Conservation (phyloP, 2,888 invertebrate species). For the Brachyptera risi region DNA sequence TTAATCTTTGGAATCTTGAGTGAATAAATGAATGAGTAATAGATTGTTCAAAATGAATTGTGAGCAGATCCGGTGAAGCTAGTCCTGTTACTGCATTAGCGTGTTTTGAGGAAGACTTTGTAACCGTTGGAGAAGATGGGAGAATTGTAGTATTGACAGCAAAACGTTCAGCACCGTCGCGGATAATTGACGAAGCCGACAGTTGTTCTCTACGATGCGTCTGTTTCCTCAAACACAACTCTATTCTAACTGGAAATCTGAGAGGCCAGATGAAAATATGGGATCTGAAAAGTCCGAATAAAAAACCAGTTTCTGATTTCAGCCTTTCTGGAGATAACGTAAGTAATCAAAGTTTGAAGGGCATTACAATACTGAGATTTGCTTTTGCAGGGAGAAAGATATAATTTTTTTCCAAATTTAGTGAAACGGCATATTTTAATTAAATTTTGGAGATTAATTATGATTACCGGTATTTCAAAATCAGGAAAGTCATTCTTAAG, state of each 20-base stretch:
- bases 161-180: slow-evolving; percentile 48
- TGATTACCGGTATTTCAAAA: too few species aligned
- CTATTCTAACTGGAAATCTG: slow-evolving; percentile 81
- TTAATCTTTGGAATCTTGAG: too few species aligned
- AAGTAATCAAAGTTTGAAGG: too few species aligned
- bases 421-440: too few species aligned
- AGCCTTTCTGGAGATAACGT: slow-evolving; percentile 60
- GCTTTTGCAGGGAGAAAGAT: too few species aligned
- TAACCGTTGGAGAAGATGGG: slow-evolving; percentile 84
- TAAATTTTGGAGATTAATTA: too few species aligned
- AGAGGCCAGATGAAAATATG: slow-evolving; percentile 87
- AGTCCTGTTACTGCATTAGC: slow-evolving; percentile 76
- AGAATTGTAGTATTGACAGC: slow-evolving; percentile 55
- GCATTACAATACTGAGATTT: too few species aligned
- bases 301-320: slow-evolving; percentile 65
- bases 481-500: too few species aligned
- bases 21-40: too few species aligned
- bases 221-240: slow-evolving; percentile 66
- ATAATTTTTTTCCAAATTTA: too few species aligned
- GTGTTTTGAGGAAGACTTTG: slow-evolving; percentile 71
- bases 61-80: slow-evolving; percentile 43
- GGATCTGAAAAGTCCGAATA: slow-evolving; percentile 65
- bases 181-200: slow-evolving; percentile 64
- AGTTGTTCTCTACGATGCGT: slow-evolving; percentile 76
- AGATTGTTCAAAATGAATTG: too few species aligned